A percentile compares a stretch with the other conserved stretches of the same genome.
Conservation (phyloP, 2,888 invertebrate genomes). For the Odontocerum albicorne region DNA sequence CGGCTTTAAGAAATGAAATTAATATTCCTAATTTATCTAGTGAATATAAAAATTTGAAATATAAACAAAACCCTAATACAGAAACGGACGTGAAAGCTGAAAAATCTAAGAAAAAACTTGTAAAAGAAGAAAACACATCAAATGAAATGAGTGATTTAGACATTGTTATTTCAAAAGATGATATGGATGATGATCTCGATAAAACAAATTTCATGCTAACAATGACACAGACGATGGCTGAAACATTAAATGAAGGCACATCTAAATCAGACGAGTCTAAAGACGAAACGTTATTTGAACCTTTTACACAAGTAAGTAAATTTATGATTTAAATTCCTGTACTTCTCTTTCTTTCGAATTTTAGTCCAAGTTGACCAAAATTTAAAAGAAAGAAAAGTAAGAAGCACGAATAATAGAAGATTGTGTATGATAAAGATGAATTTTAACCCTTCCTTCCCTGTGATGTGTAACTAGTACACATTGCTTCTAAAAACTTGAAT, state of each 20-base stretch:
- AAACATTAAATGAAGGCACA: slow-evolving; percentile 37
- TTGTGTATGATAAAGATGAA: too few species aligned
- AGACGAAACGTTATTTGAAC: slow-evolving; percentile 56
- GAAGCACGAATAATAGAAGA: too few species aligned
- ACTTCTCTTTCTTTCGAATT: too few species aligned
- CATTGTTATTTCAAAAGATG: slow-evolving; percentile 41
- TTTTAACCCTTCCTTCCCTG: too few species aligned
- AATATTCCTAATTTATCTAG: slow-evolving; percentile 60
- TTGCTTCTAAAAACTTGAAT: too few species aligned
- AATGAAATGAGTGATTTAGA: slow-evolving; percentile 36
- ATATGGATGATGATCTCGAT: slow-evolving; percentile 50
- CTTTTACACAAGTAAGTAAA: slow-evolving; percentile 63
- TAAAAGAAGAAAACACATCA: slow-evolving; percentile 1
- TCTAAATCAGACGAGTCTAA: slow-evolving; percentile 42
- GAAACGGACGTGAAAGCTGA: not conserved
- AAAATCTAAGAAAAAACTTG: not conserved
- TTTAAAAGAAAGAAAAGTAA: too few species aligned
- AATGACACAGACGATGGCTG: slow-evolving; percentile 59
- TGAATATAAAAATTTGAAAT: slow-evolving; percentile 50
- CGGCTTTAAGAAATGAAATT: slow-evolving; percentile 62
- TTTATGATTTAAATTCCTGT: too few species aligned
- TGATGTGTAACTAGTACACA: too few species aligned
- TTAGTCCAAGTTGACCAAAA: too few species aligned
- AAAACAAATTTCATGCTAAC: slow-evolving; percentile 71
- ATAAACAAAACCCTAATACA: slow-evolving; percentile 36